Conservation (phyloP, 2,888 invertebrate species). For the Diaperis boleti region DNA sequence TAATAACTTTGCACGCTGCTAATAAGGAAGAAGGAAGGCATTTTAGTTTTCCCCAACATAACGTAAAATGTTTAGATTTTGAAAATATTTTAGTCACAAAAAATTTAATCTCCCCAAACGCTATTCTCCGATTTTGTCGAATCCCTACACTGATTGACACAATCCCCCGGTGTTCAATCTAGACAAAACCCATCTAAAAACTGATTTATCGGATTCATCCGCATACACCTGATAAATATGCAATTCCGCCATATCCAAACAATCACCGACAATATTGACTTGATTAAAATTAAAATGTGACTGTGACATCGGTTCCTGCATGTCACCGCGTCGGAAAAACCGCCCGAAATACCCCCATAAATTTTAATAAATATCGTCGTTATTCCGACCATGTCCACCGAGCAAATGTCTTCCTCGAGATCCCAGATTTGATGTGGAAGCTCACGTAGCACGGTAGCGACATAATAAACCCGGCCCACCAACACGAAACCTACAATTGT, state of each 20-base stretch:
- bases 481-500: constrained; percentile 58
- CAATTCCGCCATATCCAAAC: background rate
- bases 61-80: no score
- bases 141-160: no score
- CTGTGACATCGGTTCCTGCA: background rate
- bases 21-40: no score
- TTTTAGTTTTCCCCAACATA: no score
- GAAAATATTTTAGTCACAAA: no score
- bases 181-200: background rate
- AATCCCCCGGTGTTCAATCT: background rate
- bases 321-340: background rate
- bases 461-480: constrained; percentile 54
- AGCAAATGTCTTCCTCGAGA: constrained; percentile 38
- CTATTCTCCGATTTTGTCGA: no score
- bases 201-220: background rate
- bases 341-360: constrained; percentile 45
- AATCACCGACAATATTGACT: constrained; percentile 1
- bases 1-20: no score
- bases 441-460: constrained; percentile 55
- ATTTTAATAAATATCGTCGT: constrained; percentile 53
- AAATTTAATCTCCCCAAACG: no score
- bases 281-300: constrained; percentile 4
- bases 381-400: constrained; percentile 48
- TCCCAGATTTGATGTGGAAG: constrained; percentile 47
- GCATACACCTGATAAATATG: background rate